Conservation (phyloP, 2,888 invertebrate genomes). For the Poecilobothrus nobilitatus region DNA sequence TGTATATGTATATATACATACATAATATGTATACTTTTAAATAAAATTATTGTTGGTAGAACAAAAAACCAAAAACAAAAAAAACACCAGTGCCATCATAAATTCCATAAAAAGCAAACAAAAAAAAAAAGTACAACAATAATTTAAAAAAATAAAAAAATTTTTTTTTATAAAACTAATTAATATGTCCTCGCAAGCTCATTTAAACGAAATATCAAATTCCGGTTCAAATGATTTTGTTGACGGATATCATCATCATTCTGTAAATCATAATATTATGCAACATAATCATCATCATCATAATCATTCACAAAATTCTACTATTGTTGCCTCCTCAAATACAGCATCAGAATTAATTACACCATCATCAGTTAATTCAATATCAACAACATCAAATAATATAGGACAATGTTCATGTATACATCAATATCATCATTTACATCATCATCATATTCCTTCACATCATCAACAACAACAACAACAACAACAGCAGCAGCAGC, state of each 20-base stretch:
- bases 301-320: not conserved
- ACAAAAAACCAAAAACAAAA: no score
- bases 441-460: constrained; percentile 35
- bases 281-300: not conserved
- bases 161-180: not conserved
- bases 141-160: no score
- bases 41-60: no score
- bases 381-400: not conserved
- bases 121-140: no score
- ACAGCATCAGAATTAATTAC: not conserved
- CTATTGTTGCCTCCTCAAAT: not conserved
- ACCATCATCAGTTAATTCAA: constrained; percentile 4
- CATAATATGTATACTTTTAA: no score
- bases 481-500: constrained; percentile 22
- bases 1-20: no score
- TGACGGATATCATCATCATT: constrained; percentile 2
- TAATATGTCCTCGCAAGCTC: constrained; percentile 10
- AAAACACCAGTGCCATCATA: no score
- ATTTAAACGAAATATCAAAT: constrained; percentile 8
- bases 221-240: constrained; percentile 3
- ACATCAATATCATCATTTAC: constrained; percentile 43
- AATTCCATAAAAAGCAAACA: no score
- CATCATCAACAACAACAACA: constrained; percentile 23
- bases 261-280: not conserved
- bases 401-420: constrained; percentile 29